Percentiles rank a stretch among this genome's conserved stretches.
phyloP scores from a whole-genome alignment of 2,113 vertebrate species.

The Axis porcinus region DNA sequence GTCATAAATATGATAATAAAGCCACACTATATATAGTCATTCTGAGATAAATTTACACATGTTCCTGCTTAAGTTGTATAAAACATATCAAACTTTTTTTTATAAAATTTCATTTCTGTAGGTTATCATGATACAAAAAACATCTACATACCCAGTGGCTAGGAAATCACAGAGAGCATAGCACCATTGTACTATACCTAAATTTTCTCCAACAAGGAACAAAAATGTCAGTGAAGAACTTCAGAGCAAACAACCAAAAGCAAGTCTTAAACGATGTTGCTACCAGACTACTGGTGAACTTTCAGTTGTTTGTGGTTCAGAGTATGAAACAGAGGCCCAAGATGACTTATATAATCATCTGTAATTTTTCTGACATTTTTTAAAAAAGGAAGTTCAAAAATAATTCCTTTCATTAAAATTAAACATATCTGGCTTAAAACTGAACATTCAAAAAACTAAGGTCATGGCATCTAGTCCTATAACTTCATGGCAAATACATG shows the following conservation, averaged over 20 bases:
- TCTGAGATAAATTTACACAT: background rate
- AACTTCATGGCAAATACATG: background rate
- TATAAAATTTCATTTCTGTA: background rate
- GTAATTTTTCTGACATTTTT: background rate
- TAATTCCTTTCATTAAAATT: background rate
- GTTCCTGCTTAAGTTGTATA: background rate
- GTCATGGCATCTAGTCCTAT: background rate
- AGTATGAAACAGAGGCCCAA: conserved; percentile 21
- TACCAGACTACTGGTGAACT: background rate
- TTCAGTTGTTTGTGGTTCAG: background rate
- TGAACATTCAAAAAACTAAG: background rate
- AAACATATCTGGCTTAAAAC: background rate
- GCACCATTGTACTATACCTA: background rate
- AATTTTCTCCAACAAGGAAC: conserved; percentile 3
- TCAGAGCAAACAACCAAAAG: background rate
- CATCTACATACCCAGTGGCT: background rate
- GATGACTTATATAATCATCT: background rate
- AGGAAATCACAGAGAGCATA: background rate
- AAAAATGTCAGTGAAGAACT: background rate
- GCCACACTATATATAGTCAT: background rate
- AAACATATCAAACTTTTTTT: background rate
- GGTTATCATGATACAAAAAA: background rate
- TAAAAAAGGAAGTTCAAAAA: background rate
- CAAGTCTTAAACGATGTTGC: background rate
- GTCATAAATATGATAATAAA: background rate